These are phyloP conservation scores for Choloepus hoffmanni DNA, from an alignment of 2,113 vertebrate genomes.

Conservation along the genomic window DNA sequence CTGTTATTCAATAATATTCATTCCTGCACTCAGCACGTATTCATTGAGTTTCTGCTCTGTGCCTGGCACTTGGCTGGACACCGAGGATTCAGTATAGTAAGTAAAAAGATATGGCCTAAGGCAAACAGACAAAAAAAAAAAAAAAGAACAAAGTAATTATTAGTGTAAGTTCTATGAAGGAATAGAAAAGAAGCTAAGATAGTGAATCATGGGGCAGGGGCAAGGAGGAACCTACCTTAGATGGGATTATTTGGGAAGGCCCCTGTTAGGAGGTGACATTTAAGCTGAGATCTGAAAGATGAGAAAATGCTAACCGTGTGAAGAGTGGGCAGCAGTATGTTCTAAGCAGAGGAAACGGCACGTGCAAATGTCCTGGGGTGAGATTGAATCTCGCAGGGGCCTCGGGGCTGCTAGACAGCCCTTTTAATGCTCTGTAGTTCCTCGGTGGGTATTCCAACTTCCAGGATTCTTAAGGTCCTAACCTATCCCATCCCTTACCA, in stretches of 20 bases:
- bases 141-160: neutral
- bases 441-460: neutral
- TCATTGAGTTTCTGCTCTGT: neutral
- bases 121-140: neutral
- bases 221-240: neutral
- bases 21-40: neutral
- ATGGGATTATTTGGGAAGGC: neutral
- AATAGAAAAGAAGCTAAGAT: neutral
- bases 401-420: neutral
- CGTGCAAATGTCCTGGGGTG: slow-evolving; percentile 19
- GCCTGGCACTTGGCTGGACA: neutral
- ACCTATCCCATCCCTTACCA: neutral
- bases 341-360: neutral
- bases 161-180: neutral
- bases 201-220: neutral
- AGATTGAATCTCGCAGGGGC: neutral
- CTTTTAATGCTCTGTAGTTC: neutral
- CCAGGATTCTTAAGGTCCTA: neutral
- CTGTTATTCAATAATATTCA: neutral
- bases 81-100: neutral
- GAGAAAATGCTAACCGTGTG: neutral
- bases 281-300: neutral
- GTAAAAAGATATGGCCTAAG: neutral
- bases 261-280: neutral
- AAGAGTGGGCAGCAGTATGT: neutral